Percentiles rank a stretch among this genome's conserved stretches.
phyloP scores from a whole-genome alignment of 2,888 invertebrate species.

The Eristalis arbustorum region DNA sequence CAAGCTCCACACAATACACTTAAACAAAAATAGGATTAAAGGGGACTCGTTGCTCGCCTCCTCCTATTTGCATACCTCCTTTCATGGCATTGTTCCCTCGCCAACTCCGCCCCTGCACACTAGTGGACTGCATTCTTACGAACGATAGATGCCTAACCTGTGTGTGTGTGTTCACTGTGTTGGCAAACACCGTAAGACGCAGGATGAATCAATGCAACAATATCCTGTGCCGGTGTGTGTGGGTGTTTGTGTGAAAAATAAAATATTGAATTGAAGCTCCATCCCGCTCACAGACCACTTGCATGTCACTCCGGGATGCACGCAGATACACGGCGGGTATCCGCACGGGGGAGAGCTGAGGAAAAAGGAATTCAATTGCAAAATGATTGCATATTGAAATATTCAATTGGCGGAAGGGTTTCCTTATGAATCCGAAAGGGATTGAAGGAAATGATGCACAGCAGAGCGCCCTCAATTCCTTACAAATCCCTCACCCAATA shows the following conservation, averaged over 20 bases:
- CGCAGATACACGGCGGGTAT: neutral
- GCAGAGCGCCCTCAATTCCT: conserved; percentile 28
- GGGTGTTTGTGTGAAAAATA: neutral
- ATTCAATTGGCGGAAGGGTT: conserved; percentile 67
- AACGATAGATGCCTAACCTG: neutral
- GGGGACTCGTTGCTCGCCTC: conserved; percentile 12
- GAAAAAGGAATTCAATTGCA: conserved; percentile 55
- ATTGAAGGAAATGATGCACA: conserved; percentile 38
- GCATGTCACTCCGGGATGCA: neutral
- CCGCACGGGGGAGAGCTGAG: neutral
- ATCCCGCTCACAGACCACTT: neutral
- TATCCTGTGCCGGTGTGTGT: neutral
- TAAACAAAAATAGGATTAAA: conserved; percentile 2
- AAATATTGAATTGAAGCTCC: conserved; percentile 24
- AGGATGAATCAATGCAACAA: conserved; percentile 37
- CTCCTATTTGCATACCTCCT: conserved; percentile 14
- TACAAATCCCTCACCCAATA: conserved; percentile 24
- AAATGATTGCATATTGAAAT: conserved; percentile 69
- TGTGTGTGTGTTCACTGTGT: neutral
- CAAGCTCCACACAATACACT: neutral
- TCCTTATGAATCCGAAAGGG: conserved; percentile 45
- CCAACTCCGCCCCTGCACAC: neutral
- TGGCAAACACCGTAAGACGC: neutral
- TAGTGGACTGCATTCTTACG: neutral
- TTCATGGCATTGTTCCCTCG: neutral